Conservation (phyloP, 2,888 invertebrate genomes). For the Plusia festucae region DNA sequence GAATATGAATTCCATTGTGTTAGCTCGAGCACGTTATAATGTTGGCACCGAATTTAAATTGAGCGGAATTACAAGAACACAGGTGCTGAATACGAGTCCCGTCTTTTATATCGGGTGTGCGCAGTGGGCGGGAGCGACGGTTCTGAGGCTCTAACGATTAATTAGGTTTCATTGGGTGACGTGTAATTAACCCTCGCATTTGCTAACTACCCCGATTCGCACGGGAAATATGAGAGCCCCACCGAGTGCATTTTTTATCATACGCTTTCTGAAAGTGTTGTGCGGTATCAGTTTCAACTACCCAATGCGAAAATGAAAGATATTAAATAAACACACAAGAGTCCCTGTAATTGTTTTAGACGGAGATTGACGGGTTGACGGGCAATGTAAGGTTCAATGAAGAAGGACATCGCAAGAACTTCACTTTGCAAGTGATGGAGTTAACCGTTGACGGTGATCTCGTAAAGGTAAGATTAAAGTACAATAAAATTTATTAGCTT, state of each 20-base stretch:
- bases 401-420: slow-evolving; percentile 95
- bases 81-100: slow-evolving; percentile 70
- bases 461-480: slow-evolving; percentile 92
- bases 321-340: slow-evolving; percentile 69
- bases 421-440: slow-evolving; percentile 96
- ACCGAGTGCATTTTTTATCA: slow-evolving; percentile 37
- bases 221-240: slow-evolving; percentile 53
- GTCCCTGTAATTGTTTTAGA: slow-evolving; percentile 89
- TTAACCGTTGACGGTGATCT: slow-evolving; percentile 96
- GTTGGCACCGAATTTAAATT: slow-evolving; percentile 68
- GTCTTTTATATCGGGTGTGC: slow-evolving; percentile 66
- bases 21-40: slow-evolving; percentile 56
- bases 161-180: slow-evolving; percentile 72
- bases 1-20: slow-evolving; percentile 49
- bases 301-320: slow-evolving; percentile 25
- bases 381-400: slow-evolving; percentile 96
- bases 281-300: slow-evolving; percentile 12
- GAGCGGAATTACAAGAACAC: slow-evolving; percentile 68
- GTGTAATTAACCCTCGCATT: slow-evolving; percentile 70
- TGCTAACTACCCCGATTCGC: slow-evolving; percentile 60
- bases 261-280: slow-evolving; percentile 20
- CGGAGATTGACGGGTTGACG: slow-evolving; percentile 96
- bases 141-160: slow-evolving; percentile 66
- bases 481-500: slow-evolving; percentile 12
- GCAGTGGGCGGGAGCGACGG: slow-evolving; percentile 46